A percentile compares a stretch with the other conserved stretches of the same genome.
Conservation (phyloP, 2,113 vertebrate genomes). For the Fregetta grallaria region DNA sequence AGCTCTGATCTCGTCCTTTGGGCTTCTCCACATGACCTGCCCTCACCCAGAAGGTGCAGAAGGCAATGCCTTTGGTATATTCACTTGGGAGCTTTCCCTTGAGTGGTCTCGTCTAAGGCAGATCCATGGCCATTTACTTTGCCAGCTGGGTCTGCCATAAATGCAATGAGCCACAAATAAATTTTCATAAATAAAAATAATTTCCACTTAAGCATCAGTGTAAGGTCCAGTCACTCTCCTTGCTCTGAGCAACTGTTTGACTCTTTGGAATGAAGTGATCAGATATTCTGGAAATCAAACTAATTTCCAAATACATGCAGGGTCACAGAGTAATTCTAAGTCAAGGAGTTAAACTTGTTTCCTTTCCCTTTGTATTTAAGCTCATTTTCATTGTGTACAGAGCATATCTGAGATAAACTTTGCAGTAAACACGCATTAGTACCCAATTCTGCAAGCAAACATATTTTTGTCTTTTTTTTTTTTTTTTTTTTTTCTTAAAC, state of each 20-base stretch:
- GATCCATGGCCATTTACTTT: neutral
- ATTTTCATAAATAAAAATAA: neutral
- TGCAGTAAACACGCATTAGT: neutral
- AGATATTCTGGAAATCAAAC: neutral
- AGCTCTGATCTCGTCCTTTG: neutral
- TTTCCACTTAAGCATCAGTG: fast-evolving
- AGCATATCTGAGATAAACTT: neutral
- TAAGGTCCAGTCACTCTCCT: neutral
- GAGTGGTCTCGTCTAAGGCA: neutral
- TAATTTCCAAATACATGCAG: neutral
- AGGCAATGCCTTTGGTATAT: neutral
- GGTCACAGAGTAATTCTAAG: neutral
- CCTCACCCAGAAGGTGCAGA: neutral
- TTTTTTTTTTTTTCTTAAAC: neutral
- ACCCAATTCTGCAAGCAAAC: constrained; percentile 10
- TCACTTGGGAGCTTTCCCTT: neutral
- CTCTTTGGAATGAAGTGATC: neutral
- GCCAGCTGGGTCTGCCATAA: neutral
- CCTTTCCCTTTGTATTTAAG: neutral
- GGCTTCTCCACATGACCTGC: fast-evolving
- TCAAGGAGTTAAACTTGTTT: neutral
- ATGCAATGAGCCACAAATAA: neutral
- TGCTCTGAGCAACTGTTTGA: neutral
- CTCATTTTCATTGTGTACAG: neutral
- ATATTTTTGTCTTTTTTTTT: neutral